Evolutionary conservation across 2,797 vertebrate genomes (phyloP), one percentile per base, ranked within the genome.

Genomic region (Neosilurus mollespiculum): DNA sequence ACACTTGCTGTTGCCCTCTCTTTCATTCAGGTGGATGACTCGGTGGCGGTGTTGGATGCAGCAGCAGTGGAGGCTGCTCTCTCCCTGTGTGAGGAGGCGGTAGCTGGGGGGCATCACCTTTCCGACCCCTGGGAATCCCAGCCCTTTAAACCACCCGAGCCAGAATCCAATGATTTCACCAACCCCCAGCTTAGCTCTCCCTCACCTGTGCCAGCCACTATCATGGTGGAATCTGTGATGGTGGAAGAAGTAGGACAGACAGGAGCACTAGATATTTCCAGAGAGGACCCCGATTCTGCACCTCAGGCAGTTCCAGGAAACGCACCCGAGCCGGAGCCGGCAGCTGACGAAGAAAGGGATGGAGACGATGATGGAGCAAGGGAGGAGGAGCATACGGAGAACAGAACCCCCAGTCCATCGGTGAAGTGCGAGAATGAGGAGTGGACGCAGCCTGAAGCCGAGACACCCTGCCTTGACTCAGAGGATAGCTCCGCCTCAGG

Each of bases 51-150:
- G 69, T 91, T 99, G 91, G 98, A 99, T 84, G 97, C 97, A 11
- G 98, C 97, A 18, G 97, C 97, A 4, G 98, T 99, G 79, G 98
- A 99, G 92, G 98, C 97, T 7, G 98, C 98, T 26, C 93, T 99
- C 2, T 99, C 97, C 62, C 96, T 99, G 61, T 99, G 97, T 0
- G 98, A 99, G 91, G 98, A 99, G 84, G 96, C 96, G 0, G 96
- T 92, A 8, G 92, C 97, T 81, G 97, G 96, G 43, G 95, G 96
- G 66, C 98, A 98, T 92, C 92, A 96, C 2, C 94, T 99, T 24
- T 95, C 96, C 15, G 96, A 96, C 37, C 97, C 97, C 0, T 99
- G 97, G 98, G 97, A 97, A 81, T 96, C 97, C 8, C 92, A 94
- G 83, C 92, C 92, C 49, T 90, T 94, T 79, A 94, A 94, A 80